phyloP scores from a whole-genome alignment of 2,888 invertebrate species.

The Atethmia centrago region DNA sequence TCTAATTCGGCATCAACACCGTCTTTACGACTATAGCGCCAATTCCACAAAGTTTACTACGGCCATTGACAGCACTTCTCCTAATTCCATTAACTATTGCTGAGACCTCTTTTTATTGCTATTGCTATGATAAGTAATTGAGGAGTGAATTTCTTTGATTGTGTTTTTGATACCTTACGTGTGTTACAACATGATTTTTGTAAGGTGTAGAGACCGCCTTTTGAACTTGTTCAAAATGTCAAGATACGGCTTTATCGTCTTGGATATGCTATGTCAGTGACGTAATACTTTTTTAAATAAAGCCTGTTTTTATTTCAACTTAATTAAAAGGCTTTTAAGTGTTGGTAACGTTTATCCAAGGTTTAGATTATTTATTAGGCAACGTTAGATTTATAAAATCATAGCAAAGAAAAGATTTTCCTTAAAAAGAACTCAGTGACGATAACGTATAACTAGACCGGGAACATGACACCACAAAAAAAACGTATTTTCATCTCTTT shows the following conservation, averaged over 20 bases:
- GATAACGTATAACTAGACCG: not conserved
- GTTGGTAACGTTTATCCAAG: not conserved
- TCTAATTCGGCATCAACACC: slow-evolving; percentile 71
- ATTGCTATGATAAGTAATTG: slow-evolving; percentile 53
- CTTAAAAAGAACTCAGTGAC: not conserved
- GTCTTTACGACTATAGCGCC: slow-evolving; percentile 71
- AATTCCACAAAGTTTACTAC: slow-evolving; percentile 71
- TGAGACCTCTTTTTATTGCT: slow-evolving; percentile 53
- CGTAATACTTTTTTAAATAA: not conserved
- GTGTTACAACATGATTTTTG: not conserved
- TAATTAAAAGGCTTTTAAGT: not conserved
- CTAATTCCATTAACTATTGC: slow-evolving; percentile 65
- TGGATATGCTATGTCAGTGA: not conserved
- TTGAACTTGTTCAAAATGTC: not conserved
- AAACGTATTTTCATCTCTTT: not conserved
- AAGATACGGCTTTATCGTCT: too few species aligned
- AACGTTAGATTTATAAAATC: not conserved
- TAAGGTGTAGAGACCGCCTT: not conserved
- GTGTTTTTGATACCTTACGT: not conserved
- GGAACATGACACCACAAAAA: slow-evolving; percentile 7
- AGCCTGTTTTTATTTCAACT: too few species aligned
- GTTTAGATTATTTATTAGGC: not conserved
- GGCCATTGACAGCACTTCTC: slow-evolving; percentile 65
- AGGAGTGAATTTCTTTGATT: slow-evolving; percentile 27
- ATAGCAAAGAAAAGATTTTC: not conserved